phyloP scores from a whole-genome alignment of 2,113 vertebrate species.

The Strix uralensis region DNA sequence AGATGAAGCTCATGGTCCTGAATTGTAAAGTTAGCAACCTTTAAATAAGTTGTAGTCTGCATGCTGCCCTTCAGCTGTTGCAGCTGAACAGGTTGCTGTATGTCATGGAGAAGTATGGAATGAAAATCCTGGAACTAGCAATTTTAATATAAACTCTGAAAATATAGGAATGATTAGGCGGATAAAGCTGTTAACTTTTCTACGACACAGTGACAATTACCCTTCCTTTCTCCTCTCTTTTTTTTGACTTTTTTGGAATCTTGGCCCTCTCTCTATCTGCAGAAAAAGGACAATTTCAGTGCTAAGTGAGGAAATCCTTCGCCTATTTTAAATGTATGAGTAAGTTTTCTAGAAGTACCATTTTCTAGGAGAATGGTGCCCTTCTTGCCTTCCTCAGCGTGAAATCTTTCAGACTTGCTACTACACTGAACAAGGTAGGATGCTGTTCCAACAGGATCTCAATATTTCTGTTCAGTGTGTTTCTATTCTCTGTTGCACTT shows the following conservation, averaged over 20 bases:
- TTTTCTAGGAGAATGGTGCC: not conserved
- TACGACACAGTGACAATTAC: not conserved
- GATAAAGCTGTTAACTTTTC: not conserved
- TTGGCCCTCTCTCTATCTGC: not conserved
- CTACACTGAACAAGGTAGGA: not conserved
- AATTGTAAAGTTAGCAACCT: not conserved
- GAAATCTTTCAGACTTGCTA: not conserved
- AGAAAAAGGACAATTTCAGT: not conserved
- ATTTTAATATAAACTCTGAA: slow-evolving; percentile 1
- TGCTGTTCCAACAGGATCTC: not conserved
- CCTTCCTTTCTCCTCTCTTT: not conserved
- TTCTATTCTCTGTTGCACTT: not conserved
- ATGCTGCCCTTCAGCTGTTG: not conserved
- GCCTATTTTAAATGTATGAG: not conserved
- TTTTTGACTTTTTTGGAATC: not conserved
- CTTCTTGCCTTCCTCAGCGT: not conserved
- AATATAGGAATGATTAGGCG: not conserved
- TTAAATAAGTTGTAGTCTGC: not conserved
- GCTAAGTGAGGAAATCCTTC: not conserved
- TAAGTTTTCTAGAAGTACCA: not conserved
- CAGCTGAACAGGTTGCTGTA: not conserved
- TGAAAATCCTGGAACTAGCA: not conserved
- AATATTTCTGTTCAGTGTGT: not conserved
- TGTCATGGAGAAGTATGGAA: not conserved
- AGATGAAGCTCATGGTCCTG: not conserved